Evolutionary conservation across 2,888 invertebrate species (phyloP).

Genomic region (Noctuana brunneofusca): DNA sequence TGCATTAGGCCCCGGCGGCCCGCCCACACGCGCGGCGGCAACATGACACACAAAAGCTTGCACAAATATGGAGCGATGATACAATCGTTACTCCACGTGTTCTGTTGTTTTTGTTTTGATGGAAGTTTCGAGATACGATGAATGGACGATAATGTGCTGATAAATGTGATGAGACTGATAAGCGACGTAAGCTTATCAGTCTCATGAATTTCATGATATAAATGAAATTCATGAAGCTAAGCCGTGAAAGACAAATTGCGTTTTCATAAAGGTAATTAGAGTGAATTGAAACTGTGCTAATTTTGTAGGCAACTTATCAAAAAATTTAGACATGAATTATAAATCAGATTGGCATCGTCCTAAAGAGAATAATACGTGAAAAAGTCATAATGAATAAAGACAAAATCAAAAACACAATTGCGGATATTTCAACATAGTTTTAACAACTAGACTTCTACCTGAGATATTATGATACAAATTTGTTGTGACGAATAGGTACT

Average conservation of each 20-base stretch:
- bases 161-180: background rate
- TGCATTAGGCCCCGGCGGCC: too few species aligned
- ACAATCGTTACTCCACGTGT: slow-evolving; percentile 43
- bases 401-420: background rate
- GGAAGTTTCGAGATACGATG: slow-evolving; percentile 6
- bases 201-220: too few species aligned
- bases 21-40: slow-evolving; percentile 26
- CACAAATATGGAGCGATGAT: slow-evolving; percentile 51
- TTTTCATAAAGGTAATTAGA: too few species aligned
- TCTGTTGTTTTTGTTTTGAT: slow-evolving; percentile 36
- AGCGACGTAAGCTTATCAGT: too few species aligned
- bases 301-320: too few species aligned
- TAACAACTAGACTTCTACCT: background rate
- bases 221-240: too few species aligned
- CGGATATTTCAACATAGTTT: background rate
- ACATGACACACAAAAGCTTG: slow-evolving; percentile 31
- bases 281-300: too few species aligned
- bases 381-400: background rate
- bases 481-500: slow-evolving; percentile 19
- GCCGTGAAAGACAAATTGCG: too few species aligned
- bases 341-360: too few species aligned
- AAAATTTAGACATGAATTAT: too few species aligned
- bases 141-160: slow-evolving; percentile 16
- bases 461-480: slow-evolving; percentile 8
- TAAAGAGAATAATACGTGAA: background rate